phyloP scores from a whole-genome alignment of 2,797 vertebrate genomes.

The Tokudaia muenninki region DNA sequence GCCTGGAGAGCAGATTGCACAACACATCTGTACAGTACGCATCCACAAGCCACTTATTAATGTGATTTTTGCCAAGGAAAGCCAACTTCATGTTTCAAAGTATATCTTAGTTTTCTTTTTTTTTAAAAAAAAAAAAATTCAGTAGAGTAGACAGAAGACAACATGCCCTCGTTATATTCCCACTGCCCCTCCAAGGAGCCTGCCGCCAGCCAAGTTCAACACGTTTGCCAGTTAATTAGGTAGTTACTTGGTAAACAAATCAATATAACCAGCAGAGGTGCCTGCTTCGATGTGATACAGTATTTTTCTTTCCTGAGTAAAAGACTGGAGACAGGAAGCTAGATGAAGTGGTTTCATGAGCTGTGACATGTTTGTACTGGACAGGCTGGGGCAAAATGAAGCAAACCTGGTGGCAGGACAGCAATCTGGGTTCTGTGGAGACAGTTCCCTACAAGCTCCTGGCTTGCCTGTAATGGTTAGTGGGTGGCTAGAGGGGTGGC shows the following conservation, averaged over 20 bases:
- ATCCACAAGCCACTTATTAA: conserved; percentile 83
- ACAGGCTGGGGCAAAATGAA: conserved; percentile 76
- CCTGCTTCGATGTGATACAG: conserved; percentile 72
- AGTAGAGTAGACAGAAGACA: conserved; percentile 84
- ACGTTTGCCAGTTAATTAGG: conserved; percentile 83
- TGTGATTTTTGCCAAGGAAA: conserved; percentile 80
- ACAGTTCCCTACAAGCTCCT: conserved; percentile 79
- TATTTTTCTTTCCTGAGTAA: conserved; percentile 81
- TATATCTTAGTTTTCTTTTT: conserved; percentile 84
- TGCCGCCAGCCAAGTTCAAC: conserved; percentile 85
- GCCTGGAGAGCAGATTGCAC: conserved; percentile 85
- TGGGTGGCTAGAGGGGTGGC: conserved; percentile 79
- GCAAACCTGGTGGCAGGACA: conserved; percentile 82
- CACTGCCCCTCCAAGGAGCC: conserved; percentile 81
- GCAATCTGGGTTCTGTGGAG: conserved; percentile 66
- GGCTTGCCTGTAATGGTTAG: conserved; percentile 80
- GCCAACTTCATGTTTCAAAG: conserved; percentile 79
- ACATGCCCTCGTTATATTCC: conserved; percentile 77
- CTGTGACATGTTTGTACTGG: conserved; percentile 80
- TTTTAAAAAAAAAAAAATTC: conserved; percentile 66
- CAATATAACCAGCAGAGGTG: conserved; percentile 82
- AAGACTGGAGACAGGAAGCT: conserved; percentile 81
- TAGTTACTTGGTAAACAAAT: conserved; percentile 85
- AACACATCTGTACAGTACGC: conserved; percentile 81
- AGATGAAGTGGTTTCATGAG: conserved; percentile 75